These are phyloP conservation scores for Teleogryllus occipitalis DNA, from an alignment of 1,140 invertebrate species.

Conservation along the genomic window DNA sequence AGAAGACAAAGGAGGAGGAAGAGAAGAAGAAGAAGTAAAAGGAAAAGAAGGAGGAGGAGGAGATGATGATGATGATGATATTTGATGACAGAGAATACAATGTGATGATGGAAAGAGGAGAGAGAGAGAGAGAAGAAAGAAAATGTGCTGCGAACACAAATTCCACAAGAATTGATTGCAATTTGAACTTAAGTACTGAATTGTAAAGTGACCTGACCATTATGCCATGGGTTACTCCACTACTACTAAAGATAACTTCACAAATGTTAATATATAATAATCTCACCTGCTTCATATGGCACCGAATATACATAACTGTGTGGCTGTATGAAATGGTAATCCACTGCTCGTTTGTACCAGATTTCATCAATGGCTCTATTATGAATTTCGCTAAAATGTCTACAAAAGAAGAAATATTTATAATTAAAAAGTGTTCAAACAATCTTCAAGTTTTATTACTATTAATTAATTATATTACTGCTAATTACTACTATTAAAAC, in stretches of 20 bases:
- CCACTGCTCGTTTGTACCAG: constrained; percentile 88
- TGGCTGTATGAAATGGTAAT: constrained; percentile 70
- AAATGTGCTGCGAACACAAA: not conserved
- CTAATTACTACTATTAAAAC: no score
- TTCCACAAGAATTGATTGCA: not conserved
- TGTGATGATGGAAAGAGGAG: not conserved
- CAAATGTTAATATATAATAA: not conserved
- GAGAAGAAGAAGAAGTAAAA: not conserved
- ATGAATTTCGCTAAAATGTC: constrained; percentile 48
- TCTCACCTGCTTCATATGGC: constrained; percentile 56
- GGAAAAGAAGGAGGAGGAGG: not conserved
- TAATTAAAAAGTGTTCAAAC: not conserved
- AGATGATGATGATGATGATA: not conserved
- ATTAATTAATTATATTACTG: no score
- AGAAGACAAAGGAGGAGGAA: not conserved
- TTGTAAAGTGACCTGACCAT: not conserved
- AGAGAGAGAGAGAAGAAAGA: not conserved
- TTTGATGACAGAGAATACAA: no score
- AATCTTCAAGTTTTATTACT: not conserved
- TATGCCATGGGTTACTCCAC: not conserved
- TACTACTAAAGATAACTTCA: not conserved
- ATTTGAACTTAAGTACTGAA: not conserved
- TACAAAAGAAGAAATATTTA: constrained; percentile 25
- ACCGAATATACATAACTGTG: constrained; percentile 83
- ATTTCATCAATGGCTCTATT: constrained; percentile 80